phyloP scores from a whole-genome alignment of 2,888 invertebrate species.

The Acanthopleura granulata region DNA sequence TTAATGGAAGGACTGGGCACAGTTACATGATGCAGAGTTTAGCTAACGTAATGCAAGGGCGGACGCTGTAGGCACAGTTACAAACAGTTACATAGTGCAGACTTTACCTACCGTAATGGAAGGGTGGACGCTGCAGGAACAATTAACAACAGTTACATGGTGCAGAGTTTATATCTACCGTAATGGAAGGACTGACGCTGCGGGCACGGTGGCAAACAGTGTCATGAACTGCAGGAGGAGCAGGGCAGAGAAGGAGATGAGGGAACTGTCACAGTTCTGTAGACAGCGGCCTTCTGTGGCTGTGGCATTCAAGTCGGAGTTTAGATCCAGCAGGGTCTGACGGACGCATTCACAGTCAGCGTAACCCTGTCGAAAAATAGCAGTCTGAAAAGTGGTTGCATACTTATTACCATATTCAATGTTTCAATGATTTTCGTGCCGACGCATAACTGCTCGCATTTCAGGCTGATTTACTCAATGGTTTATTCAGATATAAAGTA shows the following conservation, averaged over 20 bases:
- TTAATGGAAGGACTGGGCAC: too few species aligned
- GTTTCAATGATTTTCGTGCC: too few species aligned
- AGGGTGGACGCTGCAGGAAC: too few species aligned
- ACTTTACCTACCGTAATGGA: slow-evolving; percentile 39
- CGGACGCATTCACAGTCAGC: slow-evolving; percentile 21
- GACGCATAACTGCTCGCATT: too few species aligned
- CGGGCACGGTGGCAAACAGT: slow-evolving; percentile 40
- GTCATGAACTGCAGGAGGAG: slow-evolving; percentile 43
- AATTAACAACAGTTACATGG: too few species aligned
- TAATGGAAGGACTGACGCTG: slow-evolving; percentile 42
- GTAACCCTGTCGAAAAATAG: slow-evolving; percentile 3
- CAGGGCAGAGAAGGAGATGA: slow-evolving; percentile 39
- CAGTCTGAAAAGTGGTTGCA: background rate
- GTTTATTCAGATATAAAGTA: too few species aligned
- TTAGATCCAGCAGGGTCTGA: background rate
- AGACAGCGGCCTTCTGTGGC: slow-evolving; percentile 40
- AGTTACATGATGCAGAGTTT: too few species aligned
- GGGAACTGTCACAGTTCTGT: slow-evolving; percentile 34
- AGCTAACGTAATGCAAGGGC: slow-evolving; percentile 46
- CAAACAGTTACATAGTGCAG: too few species aligned
- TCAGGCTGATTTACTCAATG: too few species aligned
- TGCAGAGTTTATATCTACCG: slow-evolving; percentile 38
- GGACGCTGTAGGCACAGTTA: too few species aligned
- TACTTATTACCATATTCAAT: too few species aligned
- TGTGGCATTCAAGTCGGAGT: slow-evolving; percentile 25